Evolutionary conservation across 2,113 vertebrate species (phyloP).

Genomic region (Aegotheles bennettii): DNA sequence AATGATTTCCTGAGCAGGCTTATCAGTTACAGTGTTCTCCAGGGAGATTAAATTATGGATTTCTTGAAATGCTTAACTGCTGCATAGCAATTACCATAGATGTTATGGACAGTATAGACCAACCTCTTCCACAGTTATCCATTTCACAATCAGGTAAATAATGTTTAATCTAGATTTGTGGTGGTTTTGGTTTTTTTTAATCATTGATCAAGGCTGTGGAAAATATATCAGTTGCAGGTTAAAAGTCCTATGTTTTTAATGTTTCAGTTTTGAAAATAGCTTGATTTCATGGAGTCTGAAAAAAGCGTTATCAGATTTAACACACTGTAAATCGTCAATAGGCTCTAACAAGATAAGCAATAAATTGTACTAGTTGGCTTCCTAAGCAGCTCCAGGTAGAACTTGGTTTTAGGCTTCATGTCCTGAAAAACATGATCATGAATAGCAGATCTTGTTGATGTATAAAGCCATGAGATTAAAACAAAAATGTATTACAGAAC

Average conservation of each 20-base stretch:
- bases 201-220: not conserved
- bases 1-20: not conserved
- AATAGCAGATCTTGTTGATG: not conserved
- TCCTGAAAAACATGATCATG: not conserved
- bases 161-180: not conserved
- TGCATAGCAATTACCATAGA: not conserved
- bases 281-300: not conserved
- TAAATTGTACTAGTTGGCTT: not conserved
- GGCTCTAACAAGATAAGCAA: not conserved
- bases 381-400: not conserved
- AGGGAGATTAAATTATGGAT: not conserved
- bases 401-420: not conserved
- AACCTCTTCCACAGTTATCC: not conserved
- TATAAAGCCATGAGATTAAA: not conserved
- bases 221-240: not conserved
- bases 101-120: not conserved
- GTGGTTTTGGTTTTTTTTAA: no score
- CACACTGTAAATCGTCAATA: not conserved
- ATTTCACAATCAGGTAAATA: not conserved
- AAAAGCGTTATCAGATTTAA: not conserved
- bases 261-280: not conserved
- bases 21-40: not conserved
- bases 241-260: not conserved
- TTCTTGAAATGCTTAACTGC: not conserved
- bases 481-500: not conserved